Evolutionary conservation across 2,797 vertebrate genomes (phyloP).

Genomic region (Argentina silus): DNA sequence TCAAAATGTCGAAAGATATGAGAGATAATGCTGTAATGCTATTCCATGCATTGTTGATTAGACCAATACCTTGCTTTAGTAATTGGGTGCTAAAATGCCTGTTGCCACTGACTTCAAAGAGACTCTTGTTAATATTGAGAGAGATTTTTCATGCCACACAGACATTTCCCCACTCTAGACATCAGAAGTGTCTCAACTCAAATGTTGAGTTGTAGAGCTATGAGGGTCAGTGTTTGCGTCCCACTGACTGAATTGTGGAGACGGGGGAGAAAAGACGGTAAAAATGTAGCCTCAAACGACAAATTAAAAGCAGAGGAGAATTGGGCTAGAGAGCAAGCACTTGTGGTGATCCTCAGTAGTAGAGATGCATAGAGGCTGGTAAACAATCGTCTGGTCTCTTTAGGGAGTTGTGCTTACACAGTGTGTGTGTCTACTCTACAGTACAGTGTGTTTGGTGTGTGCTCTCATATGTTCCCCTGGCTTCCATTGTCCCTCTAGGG

Average conservation of each 20-base stretch:
- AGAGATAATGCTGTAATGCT: not conserved
- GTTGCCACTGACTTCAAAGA: not conserved
- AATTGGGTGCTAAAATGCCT: not conserved
- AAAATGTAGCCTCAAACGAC: not conserved
- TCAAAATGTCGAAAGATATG: not conserved
- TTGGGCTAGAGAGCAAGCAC: not conserved
- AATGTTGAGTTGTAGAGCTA: not conserved
- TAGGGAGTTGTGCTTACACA: slow-evolving; percentile 33
- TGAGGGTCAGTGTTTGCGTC: not conserved
- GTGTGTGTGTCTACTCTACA: not conserved
- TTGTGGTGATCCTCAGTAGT: not conserved
- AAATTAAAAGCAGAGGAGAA: not conserved
- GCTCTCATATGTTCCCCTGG: slow-evolving; percentile 12
- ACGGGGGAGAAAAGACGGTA: not conserved
- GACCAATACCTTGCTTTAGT: not conserved
- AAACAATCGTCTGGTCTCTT: slow-evolving; percentile 47
- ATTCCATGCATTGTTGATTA: not conserved
- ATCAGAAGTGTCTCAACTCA: not conserved
- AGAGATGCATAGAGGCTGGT: not conserved
- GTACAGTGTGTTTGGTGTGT: slow-evolving; percentile 9
- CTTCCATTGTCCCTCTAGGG: slow-evolving; percentile 14
- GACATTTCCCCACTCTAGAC: not conserved
- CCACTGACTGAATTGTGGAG: not conserved
- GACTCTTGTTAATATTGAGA: not conserved
- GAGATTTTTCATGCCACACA: not conserved